Conservation (phyloP, 92 coral and sea anemone genomes). For the Nematostella vectensis region DNA sequence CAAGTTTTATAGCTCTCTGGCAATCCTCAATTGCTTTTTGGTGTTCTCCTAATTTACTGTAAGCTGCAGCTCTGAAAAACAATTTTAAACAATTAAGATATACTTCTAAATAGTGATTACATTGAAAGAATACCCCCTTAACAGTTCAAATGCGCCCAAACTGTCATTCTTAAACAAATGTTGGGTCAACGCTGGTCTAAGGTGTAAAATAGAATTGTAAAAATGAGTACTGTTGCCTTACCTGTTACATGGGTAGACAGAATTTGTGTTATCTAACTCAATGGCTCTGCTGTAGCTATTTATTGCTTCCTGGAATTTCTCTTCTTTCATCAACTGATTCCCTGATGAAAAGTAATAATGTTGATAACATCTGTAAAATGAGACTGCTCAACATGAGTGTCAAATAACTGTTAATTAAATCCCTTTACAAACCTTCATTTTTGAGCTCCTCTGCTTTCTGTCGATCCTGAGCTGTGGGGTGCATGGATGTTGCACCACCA, state of each 20-base stretch:
- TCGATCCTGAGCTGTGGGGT: slow-evolving; percentile 63
- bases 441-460: slow-evolving; percentile 72
- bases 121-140: no score
- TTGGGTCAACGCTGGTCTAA: no score
- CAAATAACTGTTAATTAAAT: no score
- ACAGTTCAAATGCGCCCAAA: no score
- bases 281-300: slow-evolving; percentile 78
- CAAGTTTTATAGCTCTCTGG: slow-evolving; percentile 67
- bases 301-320: slow-evolving; percentile 76
- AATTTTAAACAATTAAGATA: background rate
- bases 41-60: slow-evolving; percentile 72
- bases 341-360: slow-evolving; percentile 26
- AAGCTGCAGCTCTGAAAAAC: slow-evolving; percentile 81
- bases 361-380: background rate
- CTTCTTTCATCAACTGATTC: slow-evolving; percentile 85
- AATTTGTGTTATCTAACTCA: slow-evolving; percentile 78
- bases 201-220: no score
- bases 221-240: no score
- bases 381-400: background rate
- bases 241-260: slow-evolving; percentile 96
- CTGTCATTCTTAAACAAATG: no score
- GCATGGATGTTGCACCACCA: slow-evolving; percentile 53
- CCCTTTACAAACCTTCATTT: slow-evolving; percentile 20
- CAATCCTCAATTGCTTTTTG: slow-evolving; percentile 86
- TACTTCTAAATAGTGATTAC: no score